These are phyloP conservation scores for Masnerella sp. DNA, from an alignment of 2,888 invertebrate species.

Conservation along the genomic window DNA sequence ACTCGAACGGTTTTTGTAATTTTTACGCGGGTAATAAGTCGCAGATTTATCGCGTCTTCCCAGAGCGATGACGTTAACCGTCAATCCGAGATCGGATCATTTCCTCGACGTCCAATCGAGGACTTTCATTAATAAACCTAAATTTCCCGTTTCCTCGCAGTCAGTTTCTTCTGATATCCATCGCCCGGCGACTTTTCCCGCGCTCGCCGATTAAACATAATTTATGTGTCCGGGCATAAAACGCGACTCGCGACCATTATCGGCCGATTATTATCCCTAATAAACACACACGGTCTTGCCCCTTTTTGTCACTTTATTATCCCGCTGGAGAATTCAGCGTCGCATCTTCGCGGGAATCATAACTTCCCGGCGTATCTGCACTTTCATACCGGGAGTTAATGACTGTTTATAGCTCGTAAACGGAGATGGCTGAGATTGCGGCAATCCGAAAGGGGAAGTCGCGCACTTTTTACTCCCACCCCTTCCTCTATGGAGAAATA, in stretches of 20 bases:
- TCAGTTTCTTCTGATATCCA: slow-evolving; percentile 17
- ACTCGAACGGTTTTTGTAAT: too few species aligned
- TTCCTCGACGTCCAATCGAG: not conserved
- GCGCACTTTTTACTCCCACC: slow-evolving; percentile 1
- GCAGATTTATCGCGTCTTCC: too few species aligned
- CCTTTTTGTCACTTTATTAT: slow-evolving; percentile 42
- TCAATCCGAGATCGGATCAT: not conserved
- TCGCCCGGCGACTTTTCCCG: slow-evolving; percentile 2
- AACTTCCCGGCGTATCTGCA: slow-evolving; percentile 1
- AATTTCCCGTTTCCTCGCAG: slow-evolving; percentile 6
- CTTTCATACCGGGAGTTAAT: slow-evolving; percentile 21
- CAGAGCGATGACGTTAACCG: too few species aligned
- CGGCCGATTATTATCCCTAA: slow-evolving; percentile 21
- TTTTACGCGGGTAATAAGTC: too few species aligned
- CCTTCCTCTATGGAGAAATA: not conserved
- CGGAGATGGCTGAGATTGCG: slow-evolving; percentile 38
- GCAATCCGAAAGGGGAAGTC: slow-evolving; percentile 35
- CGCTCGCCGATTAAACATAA: slow-evolving; percentile 14
- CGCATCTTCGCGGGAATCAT: slow-evolving; percentile 28
- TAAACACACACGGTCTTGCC: slow-evolving; percentile 26
- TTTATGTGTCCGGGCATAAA: slow-evolving; percentile 29
- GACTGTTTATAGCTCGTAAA: slow-evolving; percentile 52
- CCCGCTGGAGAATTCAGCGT: slow-evolving; percentile 7
- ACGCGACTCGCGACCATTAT: slow-evolving; percentile 12
- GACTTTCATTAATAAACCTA: slow-evolving; percentile 8